Conservation (phyloP, 1,140 invertebrate genomes). For the Popillia japonica region DNA sequence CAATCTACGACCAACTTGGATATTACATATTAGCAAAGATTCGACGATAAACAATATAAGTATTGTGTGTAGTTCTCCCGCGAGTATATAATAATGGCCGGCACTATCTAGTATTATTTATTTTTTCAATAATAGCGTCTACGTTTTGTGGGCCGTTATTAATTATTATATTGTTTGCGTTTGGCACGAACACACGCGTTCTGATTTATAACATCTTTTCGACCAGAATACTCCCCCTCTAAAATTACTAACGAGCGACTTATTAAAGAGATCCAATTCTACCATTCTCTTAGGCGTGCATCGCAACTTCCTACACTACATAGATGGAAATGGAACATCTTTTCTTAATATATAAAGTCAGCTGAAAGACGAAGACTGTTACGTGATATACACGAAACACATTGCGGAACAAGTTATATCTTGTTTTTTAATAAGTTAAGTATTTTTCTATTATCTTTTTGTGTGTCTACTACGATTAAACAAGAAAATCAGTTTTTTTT, state of each 20-base stretch:
- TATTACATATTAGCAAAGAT: no score
- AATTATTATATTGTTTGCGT: slow-evolving; percentile 19
- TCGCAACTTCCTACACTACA: neutral
- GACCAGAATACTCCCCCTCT: neutral
- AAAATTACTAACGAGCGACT: neutral
- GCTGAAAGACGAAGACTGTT: no score
- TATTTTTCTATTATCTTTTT: no score
- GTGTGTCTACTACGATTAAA: no score
- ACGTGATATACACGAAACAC: no score
- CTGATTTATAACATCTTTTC: neutral
- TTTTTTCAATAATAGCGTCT: neutral
- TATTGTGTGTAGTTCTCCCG: no score
- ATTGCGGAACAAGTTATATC: no score
- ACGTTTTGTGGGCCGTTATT: neutral
- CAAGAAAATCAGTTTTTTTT: no score
- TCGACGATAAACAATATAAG: no score
- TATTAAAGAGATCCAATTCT: neutral
- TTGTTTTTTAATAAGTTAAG: no score
- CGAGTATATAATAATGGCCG: neutral
- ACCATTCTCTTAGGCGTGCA: neutral
- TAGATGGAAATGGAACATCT: neutral
- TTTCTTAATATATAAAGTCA: no score
- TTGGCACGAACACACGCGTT: neutral
- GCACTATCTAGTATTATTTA: neutral
- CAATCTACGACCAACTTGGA: no score